Percentiles rank a stretch among this genome's conserved stretches.
Conservation (phyloP, 2,113 vertebrate species). For the Xiphorhynchus elegans region DNA sequence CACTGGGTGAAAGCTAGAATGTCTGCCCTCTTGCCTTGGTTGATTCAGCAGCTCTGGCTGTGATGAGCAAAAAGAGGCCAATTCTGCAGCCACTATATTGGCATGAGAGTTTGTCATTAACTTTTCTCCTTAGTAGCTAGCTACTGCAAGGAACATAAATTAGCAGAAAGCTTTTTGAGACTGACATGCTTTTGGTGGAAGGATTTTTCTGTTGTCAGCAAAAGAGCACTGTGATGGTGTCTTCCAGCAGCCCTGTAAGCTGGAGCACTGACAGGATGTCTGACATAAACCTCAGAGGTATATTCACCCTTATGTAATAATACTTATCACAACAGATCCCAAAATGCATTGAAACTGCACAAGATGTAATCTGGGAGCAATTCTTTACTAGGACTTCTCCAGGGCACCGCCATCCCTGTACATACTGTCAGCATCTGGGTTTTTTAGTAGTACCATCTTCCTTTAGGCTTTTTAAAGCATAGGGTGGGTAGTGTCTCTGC, state of each 20-base stretch:
- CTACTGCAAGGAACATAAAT: constrained; percentile 10
- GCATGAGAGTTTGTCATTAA: not conserved
- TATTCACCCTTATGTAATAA: not conserved
- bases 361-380: not conserved
- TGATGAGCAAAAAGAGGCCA: not conserved
- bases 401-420: not conserved
- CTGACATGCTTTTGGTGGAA: constrained; percentile 19
- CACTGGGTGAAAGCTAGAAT: not conserved
- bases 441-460: not conserved
- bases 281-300: not conserved
- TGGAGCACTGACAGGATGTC: not conserved
- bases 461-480: not conserved
- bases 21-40: not conserved
- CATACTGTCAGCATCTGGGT: not conserved
- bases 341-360: not conserved
- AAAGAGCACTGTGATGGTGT: not conserved
- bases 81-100: not conserved
- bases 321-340: not conserved
- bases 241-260: not conserved
- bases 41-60: not conserved
- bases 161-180: constrained; percentile 6
- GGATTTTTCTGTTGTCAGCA: constrained; percentile 39
- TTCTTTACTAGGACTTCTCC: not conserved
- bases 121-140: not conserved
- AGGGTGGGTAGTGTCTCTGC: not conserved